These are phyloP conservation scores for Maccullochella peelii DNA, from an alignment of 2,113 vertebrate species.

Conservation along the genomic window DNA sequence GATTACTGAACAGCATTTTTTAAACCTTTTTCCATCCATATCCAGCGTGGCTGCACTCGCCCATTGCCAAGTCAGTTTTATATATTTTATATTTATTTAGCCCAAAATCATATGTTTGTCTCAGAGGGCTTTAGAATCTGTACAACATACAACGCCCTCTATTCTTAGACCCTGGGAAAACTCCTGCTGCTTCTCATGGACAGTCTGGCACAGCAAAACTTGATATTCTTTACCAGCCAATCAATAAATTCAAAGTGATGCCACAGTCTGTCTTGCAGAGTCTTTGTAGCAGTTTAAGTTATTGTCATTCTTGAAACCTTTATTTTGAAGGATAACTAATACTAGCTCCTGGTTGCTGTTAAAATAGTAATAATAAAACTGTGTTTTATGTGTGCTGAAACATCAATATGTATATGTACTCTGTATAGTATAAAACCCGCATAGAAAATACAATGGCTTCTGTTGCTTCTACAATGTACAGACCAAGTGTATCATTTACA, in stretches of 20 bases:
- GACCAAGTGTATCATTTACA: not conserved
- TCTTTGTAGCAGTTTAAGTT: not conserved
- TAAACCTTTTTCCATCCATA: not conserved
- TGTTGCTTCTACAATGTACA: not conserved
- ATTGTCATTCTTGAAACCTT: slow-evolving; percentile 1
- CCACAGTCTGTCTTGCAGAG: not conserved
- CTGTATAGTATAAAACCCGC: not conserved
- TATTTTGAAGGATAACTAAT: not conserved
- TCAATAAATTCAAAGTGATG: slow-evolving; percentile 25
- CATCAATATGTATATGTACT: too few species aligned
- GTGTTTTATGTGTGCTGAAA: not conserved
- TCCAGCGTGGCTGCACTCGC: not conserved
- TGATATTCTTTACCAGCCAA: not conserved
- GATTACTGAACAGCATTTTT: not conserved
- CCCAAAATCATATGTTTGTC: not conserved
- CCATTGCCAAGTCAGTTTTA: not conserved
- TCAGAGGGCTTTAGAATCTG: not conserved
- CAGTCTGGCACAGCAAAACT: slow-evolving; percentile 19
- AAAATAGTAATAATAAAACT: not conserved
- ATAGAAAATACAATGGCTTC: too few species aligned
- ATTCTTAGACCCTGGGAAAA: slow-evolving; percentile 13
- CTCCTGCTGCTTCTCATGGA: not conserved
- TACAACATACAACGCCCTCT: not conserved
- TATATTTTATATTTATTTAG: not conserved
- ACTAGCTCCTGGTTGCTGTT: not conserved